Evolutionary conservation across 2,888 invertebrate species (phyloP).

Genomic region (Thymelicus lineola): DNA sequence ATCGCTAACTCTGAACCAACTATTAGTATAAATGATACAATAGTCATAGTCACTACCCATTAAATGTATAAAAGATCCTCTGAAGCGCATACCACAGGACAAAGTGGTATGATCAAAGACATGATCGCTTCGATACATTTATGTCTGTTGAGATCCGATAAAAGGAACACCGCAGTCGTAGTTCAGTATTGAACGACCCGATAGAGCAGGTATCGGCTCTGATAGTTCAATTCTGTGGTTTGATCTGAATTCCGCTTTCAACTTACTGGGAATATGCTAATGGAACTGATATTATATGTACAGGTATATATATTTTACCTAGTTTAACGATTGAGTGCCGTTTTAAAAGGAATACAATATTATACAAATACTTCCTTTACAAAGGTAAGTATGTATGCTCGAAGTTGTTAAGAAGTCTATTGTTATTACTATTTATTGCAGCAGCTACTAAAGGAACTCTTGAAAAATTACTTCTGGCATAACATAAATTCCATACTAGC

Average conservation of each 20-base stretch:
- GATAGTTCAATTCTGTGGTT: conserved; percentile 26
- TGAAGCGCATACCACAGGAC: conserved; percentile 9
- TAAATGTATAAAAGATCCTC: conserved; percentile 3
- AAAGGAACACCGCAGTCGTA: conserved; percentile 6
- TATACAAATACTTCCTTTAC: too few species aligned
- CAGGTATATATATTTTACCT: neutral
- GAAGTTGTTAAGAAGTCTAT: too few species aligned
- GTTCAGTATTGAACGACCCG: conserved; percentile 26
- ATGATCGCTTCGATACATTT: conserved; percentile 24
- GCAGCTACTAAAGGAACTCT: too few species aligned
- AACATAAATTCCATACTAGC: too few species aligned
- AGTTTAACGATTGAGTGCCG: too few species aligned
- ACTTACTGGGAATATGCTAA: conserved; percentile 12
- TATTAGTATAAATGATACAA: too few species aligned
- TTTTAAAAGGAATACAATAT: too few species aligned
- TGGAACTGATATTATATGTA: conserved; percentile 17
- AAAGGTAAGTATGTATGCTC: too few species aligned
- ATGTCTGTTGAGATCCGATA: conserved; percentile 13
- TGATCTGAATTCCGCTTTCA: conserved; percentile 28
- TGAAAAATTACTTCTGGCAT: too few species aligned
- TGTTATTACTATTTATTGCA: too few species aligned
- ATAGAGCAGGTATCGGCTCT: conserved; percentile 16
- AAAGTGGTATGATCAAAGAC: conserved; percentile 31
- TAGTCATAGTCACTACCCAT: neutral
- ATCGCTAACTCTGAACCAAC: too few species aligned